A percentile compares a stretch with the other conserved stretches of the same genome.
phyloP scores from a whole-genome alignment of 2,888 invertebrate species.

The Drosophila hawaiiensis region DNA sequence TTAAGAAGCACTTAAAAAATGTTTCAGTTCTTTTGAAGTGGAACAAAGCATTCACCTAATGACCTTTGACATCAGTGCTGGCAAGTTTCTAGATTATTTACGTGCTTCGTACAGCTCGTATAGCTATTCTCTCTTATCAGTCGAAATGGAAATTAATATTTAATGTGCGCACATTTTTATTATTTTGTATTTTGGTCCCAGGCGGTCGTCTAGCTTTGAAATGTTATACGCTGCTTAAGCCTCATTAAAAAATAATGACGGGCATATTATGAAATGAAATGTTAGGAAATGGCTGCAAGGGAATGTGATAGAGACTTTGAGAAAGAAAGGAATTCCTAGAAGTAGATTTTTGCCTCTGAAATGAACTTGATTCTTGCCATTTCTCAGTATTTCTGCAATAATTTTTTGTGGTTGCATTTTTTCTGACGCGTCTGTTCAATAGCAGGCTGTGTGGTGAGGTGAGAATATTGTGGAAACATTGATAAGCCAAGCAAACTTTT shows the following conservation, averaged over 20 bases:
- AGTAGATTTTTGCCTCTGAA: slow-evolving; percentile 18
- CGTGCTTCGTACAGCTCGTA: slow-evolving; percentile 25
- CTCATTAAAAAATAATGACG: slow-evolving; percentile 80
- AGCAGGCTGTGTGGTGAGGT: background rate
- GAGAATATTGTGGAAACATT: slow-evolving; percentile 48
- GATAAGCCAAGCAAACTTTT: slow-evolving; percentile 74
- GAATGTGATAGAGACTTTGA: background rate
- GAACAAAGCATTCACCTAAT: slow-evolving; percentile 23
- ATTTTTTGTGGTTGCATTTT: slow-evolving; percentile 36
- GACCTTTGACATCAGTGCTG: slow-evolving; percentile 27
- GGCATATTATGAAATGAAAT: slow-evolving; percentile 52
- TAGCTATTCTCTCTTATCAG: slow-evolving; percentile 66
- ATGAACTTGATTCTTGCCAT: slow-evolving; percentile 22
- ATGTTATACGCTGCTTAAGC: slow-evolving; percentile 80
- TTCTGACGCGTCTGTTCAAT: slow-evolving; percentile 24
- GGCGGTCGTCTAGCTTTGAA: slow-evolving; percentile 59
- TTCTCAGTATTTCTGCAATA: slow-evolving; percentile 41
- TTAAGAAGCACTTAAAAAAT: background rate
- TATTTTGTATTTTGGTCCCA: slow-evolving; percentile 37
- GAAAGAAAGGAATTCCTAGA: slow-evolving; percentile 11
- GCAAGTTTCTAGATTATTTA: slow-evolving; percentile 22
- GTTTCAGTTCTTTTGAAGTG: background rate
- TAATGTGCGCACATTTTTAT: slow-evolving; percentile 73
- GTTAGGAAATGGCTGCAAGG: slow-evolving; percentile 2
- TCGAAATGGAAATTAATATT: slow-evolving; percentile 80